Evolutionary conservation across 2,113 vertebrate species (phyloP), one percentile per base, ranked within the genome.

Genomic region (Aspidoscelis tigris): DNA sequence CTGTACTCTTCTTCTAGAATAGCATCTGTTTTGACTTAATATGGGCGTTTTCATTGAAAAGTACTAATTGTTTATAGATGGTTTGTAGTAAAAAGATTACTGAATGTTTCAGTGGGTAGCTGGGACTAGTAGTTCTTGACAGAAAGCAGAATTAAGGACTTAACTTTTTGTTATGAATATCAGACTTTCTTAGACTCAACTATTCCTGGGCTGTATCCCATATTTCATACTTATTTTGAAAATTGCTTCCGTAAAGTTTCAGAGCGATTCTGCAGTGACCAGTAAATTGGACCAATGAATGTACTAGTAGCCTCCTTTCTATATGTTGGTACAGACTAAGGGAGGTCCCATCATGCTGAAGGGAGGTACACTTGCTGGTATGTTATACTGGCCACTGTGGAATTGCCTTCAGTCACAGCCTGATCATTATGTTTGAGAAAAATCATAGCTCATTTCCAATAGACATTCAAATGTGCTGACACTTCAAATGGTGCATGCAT

Each of bases 141-240:
- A 76, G 2, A 87, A 87, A 82, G 16, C 76, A 86, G 80, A 91
- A 26, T 75, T 44, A 80, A 55, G 44, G n/a, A 82, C 47, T 84
- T 88, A 75, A 76, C 0, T 21, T 79, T 24, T 47, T 84, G 7
- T 70, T 78, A 16, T 81, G 88, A 86, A 85, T 75, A 55, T 41
- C 0, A 10, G 33, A 68, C 61, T 83, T 89, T 33, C 72, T 73
- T 76, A 86, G 79, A 79, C 53, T 44, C 39, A 68, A 43, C 81
- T 7, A 84, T 86, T 82, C 76, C 76, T 77, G 77, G 22, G 65
- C 76, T 55, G 2, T 1, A 9, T 74, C 47, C 61, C 53, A 85
- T 53, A 8, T 68, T 88, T 86, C 0, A 88, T 50, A 0, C 24
- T 86, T 64, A 74, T 2, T 87, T 90, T 74, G 78, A 75, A 83